Conservation (phyloP, 1,140 invertebrate species). For the Meteorus sp. region DNA sequence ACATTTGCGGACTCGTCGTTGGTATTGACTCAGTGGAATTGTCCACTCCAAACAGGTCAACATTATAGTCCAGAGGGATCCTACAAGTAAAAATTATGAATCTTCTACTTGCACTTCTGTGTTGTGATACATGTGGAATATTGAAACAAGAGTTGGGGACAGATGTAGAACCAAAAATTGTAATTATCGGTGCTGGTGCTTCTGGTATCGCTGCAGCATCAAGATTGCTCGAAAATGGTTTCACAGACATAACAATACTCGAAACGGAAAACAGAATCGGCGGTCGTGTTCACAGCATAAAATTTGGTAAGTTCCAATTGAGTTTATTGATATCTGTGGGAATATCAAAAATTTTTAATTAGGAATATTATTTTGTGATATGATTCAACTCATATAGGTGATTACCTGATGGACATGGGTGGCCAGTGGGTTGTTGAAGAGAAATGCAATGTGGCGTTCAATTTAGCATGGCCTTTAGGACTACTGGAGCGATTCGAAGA, state of each 20-base stretch:
- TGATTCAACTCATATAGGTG: slow-evolving; percentile 17
- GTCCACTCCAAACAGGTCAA: no score
- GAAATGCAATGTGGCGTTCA: slow-evolving; percentile 40
- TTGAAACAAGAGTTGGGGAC: neutral
- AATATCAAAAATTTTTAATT: slow-evolving; percentile 3
- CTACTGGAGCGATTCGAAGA: slow-evolving; percentile 3
- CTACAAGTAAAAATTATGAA: no score
- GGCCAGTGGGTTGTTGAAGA: slow-evolving; percentile 60
- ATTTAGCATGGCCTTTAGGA: slow-evolving; percentile 33
- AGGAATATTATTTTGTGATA: slow-evolving; percentile 1
- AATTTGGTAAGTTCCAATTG: slow-evolving; percentile 6
- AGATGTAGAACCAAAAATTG: neutral
- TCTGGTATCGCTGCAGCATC: slow-evolving; percentile 6
- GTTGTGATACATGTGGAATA: no score
- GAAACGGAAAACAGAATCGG: slow-evolving; percentile 20
- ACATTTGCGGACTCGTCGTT: no score
- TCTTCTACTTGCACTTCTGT: no score
- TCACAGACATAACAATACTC: slow-evolving; percentile 13
- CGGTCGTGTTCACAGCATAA: neutral
- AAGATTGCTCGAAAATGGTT: slow-evolving; percentile 11
- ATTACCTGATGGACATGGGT: slow-evolving; percentile 49
- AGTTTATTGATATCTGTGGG: neutral
- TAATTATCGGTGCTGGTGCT: slow-evolving; percentile 8
- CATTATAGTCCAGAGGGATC: no score
- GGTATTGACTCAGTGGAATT: no score